A percentile compares a stretch with the other conserved stretches of the same genome.
Evolutionary conservation across 2,797 vertebrate genomes (phyloP).

Genomic region (Silurus aristotelis): DNA sequence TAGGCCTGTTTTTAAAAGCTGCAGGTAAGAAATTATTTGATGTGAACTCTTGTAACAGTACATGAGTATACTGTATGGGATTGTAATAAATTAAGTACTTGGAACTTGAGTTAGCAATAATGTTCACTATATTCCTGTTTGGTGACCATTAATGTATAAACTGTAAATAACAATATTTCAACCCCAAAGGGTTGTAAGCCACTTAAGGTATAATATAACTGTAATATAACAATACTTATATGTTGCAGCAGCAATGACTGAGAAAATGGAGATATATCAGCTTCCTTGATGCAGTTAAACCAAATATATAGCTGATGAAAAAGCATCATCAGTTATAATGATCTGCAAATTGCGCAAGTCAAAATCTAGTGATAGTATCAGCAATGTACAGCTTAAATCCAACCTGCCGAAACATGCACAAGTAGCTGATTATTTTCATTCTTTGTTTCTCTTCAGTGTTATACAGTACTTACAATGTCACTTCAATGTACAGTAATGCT

Average conservation of each 20-base stretch:
- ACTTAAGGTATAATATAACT: neutral
- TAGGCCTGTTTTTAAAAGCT: neutral
- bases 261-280: neutral
- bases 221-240: neutral
- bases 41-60: neutral
- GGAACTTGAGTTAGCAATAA: neutral
- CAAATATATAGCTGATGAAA: neutral
- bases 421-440: neutral
- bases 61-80: neutral
- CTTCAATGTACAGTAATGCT: neutral
- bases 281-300: neutral
- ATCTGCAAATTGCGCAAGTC: neutral
- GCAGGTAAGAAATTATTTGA: neutral
- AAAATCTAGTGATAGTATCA: neutral
- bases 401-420: neutral
- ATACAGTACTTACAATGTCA: neutral
- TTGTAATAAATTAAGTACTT: neutral
- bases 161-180: neutral
- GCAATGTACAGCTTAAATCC: neutral
- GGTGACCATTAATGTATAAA: neutral
- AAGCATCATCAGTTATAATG: neutral
- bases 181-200: neutral
- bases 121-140: neutral
- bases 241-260: neutral
- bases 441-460: neutral